phyloP scores from a whole-genome alignment of 2,113 vertebrate genomes.

The Caranx ignobilis region DNA sequence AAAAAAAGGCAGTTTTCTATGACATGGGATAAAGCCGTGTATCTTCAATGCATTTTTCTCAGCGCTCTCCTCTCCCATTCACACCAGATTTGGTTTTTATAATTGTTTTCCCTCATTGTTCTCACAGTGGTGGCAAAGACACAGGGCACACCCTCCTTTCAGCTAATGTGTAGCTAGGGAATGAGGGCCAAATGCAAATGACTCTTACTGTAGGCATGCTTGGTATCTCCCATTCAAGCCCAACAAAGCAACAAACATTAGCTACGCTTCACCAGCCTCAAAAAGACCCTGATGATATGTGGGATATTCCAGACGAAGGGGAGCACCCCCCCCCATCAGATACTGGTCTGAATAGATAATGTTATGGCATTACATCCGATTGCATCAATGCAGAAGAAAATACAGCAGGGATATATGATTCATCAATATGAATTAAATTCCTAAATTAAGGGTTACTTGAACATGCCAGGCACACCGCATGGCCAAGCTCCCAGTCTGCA shows the following conservation, averaged over 20 bases:
- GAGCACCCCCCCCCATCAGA: slow-evolving; percentile 7
- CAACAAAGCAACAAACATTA: slow-evolving; percentile 68
- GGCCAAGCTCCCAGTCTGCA: background rate
- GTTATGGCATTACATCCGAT: slow-evolving; percentile 16
- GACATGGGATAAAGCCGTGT: background rate
- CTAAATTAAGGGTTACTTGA: background rate
- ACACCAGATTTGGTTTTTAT: slow-evolving; percentile 13
- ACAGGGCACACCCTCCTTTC: slow-evolving; percentile 42
- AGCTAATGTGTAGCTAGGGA: slow-evolving; percentile 43
- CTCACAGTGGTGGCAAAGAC: slow-evolving; percentile 35
- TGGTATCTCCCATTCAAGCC: slow-evolving; percentile 62
- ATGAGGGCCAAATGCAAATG: slow-evolving; percentile 72
- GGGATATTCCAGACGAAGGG: slow-evolving; percentile 47
- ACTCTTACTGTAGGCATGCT: slow-evolving; percentile 63
- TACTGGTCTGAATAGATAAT: slow-evolving; percentile 13
- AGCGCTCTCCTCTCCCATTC: background rate
- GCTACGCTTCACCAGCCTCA: slow-evolving; percentile 43
- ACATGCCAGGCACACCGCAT: background rate
- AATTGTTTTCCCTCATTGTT: slow-evolving; percentile 39
- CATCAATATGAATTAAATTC: slow-evolving; percentile 4
- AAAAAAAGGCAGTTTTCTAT: slow-evolving; percentile 27
- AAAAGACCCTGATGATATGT: slow-evolving; percentile 56
- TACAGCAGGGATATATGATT: background rate
- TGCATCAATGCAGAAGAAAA: slow-evolving; percentile 29
- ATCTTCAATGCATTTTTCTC: slow-evolving; percentile 6